phyloP scores from a whole-genome alignment of 2,113 vertebrate species.

The Sterna hirundo region DNA sequence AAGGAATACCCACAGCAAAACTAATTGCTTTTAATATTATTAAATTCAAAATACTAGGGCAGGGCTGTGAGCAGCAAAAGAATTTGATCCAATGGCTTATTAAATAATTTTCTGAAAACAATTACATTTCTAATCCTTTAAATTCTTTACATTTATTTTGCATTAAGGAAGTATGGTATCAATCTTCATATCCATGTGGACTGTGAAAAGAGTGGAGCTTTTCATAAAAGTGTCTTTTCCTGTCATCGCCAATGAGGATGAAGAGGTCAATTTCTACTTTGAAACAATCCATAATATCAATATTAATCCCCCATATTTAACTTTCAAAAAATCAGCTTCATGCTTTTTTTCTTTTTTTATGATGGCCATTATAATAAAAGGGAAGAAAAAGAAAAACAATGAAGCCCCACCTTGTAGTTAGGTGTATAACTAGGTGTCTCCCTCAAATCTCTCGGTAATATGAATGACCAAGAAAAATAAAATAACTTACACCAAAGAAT shows the following conservation, averaged over 20 bases:
- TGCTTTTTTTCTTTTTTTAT: background rate
- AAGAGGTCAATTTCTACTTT: background rate
- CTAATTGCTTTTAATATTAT: background rate
- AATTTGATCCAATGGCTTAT: background rate
- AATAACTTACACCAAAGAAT: background rate
- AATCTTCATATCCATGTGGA: background rate
- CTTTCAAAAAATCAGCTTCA: background rate
- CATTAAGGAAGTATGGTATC: background rate
- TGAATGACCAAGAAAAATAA: background rate
- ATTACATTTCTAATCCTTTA: background rate
- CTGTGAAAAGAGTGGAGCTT: background rate
- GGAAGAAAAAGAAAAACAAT: background rate
- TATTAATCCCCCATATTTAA: background rate
- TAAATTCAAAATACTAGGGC: background rate
- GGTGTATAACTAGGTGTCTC: rapidly evolving
- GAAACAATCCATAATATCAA: background rate
- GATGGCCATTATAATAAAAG: rapidly evolving
- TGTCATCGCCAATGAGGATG: background rate
- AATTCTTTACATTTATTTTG: background rate
- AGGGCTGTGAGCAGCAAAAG: background rate
- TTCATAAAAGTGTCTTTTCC: background rate
- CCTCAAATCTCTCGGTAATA: background rate
- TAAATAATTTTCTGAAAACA: background rate
- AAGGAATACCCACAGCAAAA: background rate
- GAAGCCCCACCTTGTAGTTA: rapidly evolving